phyloP scores from a whole-genome alignment of 2,888 invertebrate species.

The Diaphora mendica region DNA sequence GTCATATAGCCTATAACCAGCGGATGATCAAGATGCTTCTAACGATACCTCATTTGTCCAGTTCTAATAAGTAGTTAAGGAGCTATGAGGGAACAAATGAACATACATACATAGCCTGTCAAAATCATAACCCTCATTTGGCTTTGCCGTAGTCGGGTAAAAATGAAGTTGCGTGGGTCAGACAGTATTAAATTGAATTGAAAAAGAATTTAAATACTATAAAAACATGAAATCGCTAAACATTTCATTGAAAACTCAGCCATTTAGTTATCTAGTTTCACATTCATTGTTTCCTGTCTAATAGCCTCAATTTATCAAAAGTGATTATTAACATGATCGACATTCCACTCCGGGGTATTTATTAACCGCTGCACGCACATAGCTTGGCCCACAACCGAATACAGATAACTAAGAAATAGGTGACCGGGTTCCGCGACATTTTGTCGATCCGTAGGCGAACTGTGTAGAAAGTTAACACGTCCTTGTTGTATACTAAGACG shows the following conservation, averaged over 20 bases:
- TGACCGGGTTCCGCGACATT: conserved; percentile 76
- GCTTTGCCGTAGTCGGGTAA: no score
- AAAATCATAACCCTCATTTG: no score
- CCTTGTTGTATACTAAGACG: conserved; percentile 62
- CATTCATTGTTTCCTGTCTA: neutral
- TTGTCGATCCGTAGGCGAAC: conserved; percentile 64
- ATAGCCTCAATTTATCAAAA: conserved; percentile 5
- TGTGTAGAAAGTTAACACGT: conserved; percentile 76
- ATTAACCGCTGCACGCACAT: conserved; percentile 50
- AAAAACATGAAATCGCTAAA: neutral
- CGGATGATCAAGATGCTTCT: no score
- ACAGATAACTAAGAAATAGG: conserved; percentile 66
- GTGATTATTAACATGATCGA: neutral
- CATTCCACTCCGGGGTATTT: conserved; percentile 34
- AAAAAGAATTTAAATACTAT: neutral
- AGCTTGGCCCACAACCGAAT: conserved; percentile 59
- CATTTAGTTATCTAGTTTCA: conserved; percentile 2
- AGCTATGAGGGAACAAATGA: no score
- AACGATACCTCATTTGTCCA: no score
- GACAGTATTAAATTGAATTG: neutral
- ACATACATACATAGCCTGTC: no score
- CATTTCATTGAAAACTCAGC: neutral
- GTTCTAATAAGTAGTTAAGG: no score
- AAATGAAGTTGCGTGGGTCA: no score
- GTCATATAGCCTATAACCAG: no score